A percentile compares a stretch with the other conserved stretches of the same genome.
Conservation (phyloP, 2,113 vertebrate genomes). For the Turnix velox region DNA sequence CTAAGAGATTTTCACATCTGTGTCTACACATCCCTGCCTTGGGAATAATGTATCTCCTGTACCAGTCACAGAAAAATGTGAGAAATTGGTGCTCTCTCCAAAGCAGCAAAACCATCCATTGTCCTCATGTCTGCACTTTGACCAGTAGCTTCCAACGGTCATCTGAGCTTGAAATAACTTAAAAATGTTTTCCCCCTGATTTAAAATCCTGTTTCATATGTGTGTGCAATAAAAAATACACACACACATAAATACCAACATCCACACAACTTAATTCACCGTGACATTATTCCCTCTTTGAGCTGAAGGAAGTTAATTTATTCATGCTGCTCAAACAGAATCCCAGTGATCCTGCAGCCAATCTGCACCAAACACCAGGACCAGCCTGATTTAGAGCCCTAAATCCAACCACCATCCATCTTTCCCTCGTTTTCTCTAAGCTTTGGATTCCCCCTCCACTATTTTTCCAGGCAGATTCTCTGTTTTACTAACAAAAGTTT, state of each 20-base stretch:
- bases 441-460: background rate
- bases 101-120: slow-evolving; percentile 47
- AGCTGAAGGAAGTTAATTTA: background rate
- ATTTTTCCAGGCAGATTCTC: background rate
- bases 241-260: background rate
- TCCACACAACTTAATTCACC: background rate
- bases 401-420: background rate
- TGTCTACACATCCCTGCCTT: slow-evolving; percentile 79
- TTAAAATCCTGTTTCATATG: background rate
- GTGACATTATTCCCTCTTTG: background rate
- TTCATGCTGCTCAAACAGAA: background rate
- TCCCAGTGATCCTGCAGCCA: background rate
- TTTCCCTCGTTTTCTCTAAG: background rate
- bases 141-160: slow-evolving; percentile 9
- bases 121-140: slow-evolving; percentile 39
- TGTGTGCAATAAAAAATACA: background rate
- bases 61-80: slow-evolving; percentile 75
- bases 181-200: background rate
- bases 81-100: slow-evolving; percentile 60
- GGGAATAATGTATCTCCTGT: slow-evolving; percentile 76
- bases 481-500: background rate
- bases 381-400: background rate
- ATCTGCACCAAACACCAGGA: background rate
- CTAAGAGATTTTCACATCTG: slow-evolving; percentile 88
- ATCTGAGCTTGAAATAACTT: background rate